Evolutionary conservation across 2,888 invertebrate species (phyloP), one percentile per base, ranked within the genome.

Genomic region (Vanessa cardui): DNA sequence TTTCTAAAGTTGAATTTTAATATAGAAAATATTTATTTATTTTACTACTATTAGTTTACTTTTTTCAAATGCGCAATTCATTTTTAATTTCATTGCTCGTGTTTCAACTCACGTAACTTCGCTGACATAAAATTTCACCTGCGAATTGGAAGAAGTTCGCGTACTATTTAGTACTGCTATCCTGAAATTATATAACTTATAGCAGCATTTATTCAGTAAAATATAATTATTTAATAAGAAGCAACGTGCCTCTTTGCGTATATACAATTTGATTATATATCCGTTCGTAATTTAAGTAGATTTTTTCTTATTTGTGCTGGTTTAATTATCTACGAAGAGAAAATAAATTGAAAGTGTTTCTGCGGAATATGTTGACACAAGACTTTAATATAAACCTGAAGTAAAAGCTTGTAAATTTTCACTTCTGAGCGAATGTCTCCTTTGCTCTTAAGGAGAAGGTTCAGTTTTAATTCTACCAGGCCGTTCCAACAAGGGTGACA

Each of bases 61-160:
- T 8, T 39, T 39, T 79, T 80, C 83, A 75, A 77, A 83, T 39
- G 85, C 84, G 86, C 89, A 88, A 89, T 90, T 90, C 87, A 90
- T 90, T 88, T 90, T 89, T 88, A 90, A 90, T 89, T 88, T 87
- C 83, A 87, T 89, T 85, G 85, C 88, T 89, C 84, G 82, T 84
- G 85, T 89, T 90, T 89, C 90, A 86, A 83, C 85, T 90, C 90
- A 91, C 90, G 90, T 91, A 88, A 86, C 80, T 82, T 84, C 80
- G 83, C 83, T 85, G 85, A 87, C 90, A 87, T 91, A 90, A 90
- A 91, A 91, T 87, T 89, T 88, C 84, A 84, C 83, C 82, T 81
- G 81, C 82, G 85, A 90, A 90, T 89, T 89, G 89, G 45, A 46
- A 62, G 50, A 67, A 58, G 44, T 66, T 67, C 49, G 21, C 62